A percentile compares a stretch with the other conserved stretches of the same genome.
phyloP scores from a whole-genome alignment of 2,888 invertebrate species.

The Thymelicus lineola region DNA sequence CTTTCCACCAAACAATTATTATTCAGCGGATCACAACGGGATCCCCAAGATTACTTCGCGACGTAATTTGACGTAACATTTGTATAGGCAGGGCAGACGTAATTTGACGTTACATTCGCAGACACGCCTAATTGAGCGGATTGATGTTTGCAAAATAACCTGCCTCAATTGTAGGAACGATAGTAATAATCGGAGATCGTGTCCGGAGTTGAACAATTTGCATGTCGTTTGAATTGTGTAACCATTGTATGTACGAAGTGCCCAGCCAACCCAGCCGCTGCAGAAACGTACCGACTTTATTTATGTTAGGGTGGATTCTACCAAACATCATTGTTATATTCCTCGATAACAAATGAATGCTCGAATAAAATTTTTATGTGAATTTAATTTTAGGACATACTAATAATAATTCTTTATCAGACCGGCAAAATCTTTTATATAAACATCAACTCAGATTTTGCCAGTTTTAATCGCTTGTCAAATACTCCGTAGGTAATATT shows the following conservation, averaged over 20 bases:
- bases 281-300: too few relatives aligned
- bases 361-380: too few relatives aligned
- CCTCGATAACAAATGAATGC: too few relatives aligned
- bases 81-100: slow-evolving; percentile 9
- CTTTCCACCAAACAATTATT: background rate
- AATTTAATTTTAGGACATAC: too few relatives aligned
- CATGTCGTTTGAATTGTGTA: slow-evolving; percentile 34
- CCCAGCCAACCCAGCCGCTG: too few relatives aligned
- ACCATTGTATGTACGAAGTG: background rate
- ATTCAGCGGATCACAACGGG: background rate
- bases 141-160: slow-evolving; percentile 32
- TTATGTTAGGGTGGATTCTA: too few relatives aligned
- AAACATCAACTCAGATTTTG: too few relatives aligned
- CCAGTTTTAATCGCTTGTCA: too few relatives aligned
- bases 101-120: slow-evolving; percentile 31
- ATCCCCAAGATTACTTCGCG: background rate
- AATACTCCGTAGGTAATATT: too few relatives aligned
- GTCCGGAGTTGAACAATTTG: slow-evolving; percentile 29
- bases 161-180: slow-evolving; percentile 16
- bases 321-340: too few relatives aligned
- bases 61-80: slow-evolving; percentile 19
- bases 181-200: slow-evolving; percentile 32
- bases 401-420: too few relatives aligned
- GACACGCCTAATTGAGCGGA: slow-evolving; percentile 31
- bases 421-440: too few relatives aligned